Percentiles rank a stretch among this genome's conserved stretches.
Conservation (phyloP, 2,113 vertebrate genomes). For the Hucho hucho region DNA sequence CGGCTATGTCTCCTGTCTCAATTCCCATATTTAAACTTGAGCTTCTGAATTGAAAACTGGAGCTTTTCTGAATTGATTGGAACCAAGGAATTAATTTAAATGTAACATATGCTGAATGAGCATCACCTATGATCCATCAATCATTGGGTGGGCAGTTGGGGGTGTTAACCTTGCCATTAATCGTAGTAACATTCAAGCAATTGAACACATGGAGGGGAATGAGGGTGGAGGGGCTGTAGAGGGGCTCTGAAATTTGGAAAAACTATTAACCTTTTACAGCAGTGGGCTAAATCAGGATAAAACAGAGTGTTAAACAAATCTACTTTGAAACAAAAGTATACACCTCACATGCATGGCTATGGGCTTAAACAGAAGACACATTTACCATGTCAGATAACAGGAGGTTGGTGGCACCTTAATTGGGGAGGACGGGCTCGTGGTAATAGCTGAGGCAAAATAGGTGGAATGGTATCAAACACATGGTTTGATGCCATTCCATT, state of each 20-base stretch:
- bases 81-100: not conserved
- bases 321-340: no score
- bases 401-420: no score
- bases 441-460: no score
- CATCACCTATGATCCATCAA: conserved; percentile 11
- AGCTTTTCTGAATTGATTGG: not conserved
- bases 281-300: no score
- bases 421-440: no score
- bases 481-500: no score
- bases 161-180: not conserved
- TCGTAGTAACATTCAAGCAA: not conserved
- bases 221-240: not conserved
- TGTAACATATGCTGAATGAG: not conserved
- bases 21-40: not conserved
- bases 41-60: not conserved
- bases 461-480: no score
- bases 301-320: no score
- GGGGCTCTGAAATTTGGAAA: conserved; percentile 37
- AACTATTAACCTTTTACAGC: conserved; percentile 33
- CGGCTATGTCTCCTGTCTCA: not conserved
- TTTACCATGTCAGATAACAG: no score
- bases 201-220: not conserved
- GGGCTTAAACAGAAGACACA: no score
- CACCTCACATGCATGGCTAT: no score
- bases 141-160: not conserved